Conservation (phyloP, 1,140 invertebrate genomes). For the Acromyrmex heyeri region DNA sequence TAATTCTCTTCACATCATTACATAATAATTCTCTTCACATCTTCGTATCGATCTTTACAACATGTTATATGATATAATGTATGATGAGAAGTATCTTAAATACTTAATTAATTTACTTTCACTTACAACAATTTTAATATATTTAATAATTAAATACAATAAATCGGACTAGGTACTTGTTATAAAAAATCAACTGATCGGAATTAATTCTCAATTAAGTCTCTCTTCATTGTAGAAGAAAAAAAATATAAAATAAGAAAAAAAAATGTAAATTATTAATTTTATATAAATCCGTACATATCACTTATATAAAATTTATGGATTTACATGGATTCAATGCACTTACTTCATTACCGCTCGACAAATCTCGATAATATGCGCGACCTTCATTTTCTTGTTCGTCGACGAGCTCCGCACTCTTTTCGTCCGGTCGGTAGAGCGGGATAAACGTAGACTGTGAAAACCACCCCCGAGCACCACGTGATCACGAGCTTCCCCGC, state of each 20-base stretch:
- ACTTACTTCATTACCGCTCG: background rate
- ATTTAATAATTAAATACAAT: background rate
- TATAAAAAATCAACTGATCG: background rate
- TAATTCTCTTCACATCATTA: background rate
- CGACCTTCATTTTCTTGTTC: constrained; percentile 50
- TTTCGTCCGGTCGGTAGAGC: constrained; percentile 44
- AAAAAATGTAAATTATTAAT: constrained; percentile 3
- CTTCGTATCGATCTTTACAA: constrained; percentile 1
- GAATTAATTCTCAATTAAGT: background rate
- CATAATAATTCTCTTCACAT: background rate
- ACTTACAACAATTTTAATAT: background rate
- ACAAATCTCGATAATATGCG: constrained; percentile 41
- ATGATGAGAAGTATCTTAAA: background rate
- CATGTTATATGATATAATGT: background rate
- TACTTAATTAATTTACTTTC: background rate
- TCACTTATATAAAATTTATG: background rate
- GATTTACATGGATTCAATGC: background rate
- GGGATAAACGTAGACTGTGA: constrained; percentile 71
- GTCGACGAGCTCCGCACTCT: background rate
- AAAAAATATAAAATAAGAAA: background rate
- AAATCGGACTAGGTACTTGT: too few species aligned
- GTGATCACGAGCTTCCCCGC: constrained; percentile 61
- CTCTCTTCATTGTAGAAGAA: background rate
- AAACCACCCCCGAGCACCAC: constrained; percentile 69
- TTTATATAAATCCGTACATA: background rate